phyloP scores from a whole-genome alignment of 2,113 vertebrate genomes.

The Pseudorasbora parva region DNA sequence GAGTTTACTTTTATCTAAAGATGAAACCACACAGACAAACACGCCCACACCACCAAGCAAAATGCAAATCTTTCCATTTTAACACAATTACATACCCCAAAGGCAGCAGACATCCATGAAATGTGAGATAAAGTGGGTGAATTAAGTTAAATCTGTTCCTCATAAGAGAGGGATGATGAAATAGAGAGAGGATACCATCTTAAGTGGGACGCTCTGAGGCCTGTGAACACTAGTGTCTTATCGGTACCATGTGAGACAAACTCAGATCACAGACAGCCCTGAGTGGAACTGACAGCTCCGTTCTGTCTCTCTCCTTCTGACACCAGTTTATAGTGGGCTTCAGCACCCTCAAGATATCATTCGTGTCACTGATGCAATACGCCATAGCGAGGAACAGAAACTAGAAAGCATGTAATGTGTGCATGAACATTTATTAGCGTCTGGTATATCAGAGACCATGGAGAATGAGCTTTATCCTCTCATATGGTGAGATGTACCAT shows the following conservation, averaged over 20 bases:
- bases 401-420: conserved; percentile 1
- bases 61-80: neutral
- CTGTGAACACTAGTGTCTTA: conserved; percentile 38
- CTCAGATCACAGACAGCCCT: conserved; percentile 41
- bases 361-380: neutral
- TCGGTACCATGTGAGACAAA: conserved; percentile 5
- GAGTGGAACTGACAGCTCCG: conserved; percentile 45
- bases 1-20: neutral
- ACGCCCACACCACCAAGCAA: neutral
- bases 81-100: conserved; percentile 6
- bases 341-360: conserved; percentile 10
- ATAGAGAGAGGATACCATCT: conserved; percentile 5
- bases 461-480: conserved; percentile 24
- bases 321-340: neutral
- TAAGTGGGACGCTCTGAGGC: conserved; percentile 2
- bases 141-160: conserved; percentile 29
- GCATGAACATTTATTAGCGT: neutral
- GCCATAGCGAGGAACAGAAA: neutral
- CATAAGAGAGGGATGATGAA: conserved; percentile 30
- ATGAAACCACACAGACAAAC: neutral
- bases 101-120: conserved; percentile 36
- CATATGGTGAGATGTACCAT: neutral
- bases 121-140: conserved; percentile 31
- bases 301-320: neutral
- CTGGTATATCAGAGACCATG: conserved; percentile 28